Percentiles rank a stretch among this genome's conserved stretches.
phyloP scores from a whole-genome alignment of 2,888 invertebrate genomes.

The Scaptomyza parva region DNA sequence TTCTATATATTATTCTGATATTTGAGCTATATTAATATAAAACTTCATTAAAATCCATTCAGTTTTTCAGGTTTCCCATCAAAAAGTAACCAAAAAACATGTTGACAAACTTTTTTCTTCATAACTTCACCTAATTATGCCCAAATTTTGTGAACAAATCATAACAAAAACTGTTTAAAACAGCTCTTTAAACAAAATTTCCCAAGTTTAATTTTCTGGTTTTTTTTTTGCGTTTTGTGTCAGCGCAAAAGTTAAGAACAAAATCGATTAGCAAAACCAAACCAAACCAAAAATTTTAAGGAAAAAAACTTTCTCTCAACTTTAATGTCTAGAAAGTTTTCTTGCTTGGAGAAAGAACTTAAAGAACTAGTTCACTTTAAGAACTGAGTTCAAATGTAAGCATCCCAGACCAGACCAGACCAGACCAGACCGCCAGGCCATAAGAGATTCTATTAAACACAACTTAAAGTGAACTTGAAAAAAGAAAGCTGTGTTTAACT shows the following conservation, averaged over 20 bases:
- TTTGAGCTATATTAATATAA: too few species aligned
- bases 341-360: constrained; percentile 7
- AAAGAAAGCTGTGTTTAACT: constrained; percentile 4
- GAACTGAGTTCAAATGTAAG: not conserved
- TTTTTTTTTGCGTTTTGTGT: too few species aligned
- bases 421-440: not conserved
- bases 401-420: not conserved
- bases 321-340: constrained; percentile 33
- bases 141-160: not conserved
- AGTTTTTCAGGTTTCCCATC: too few species aligned
- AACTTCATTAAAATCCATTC: too few species aligned
- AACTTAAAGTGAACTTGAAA: constrained; percentile 10
- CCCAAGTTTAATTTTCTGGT: not conserved
- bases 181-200: not conserved
- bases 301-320: constrained; percentile 8
- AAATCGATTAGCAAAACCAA: constrained; percentile 34
- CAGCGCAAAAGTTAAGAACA: constrained; percentile 12
- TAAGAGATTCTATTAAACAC: not conserved
- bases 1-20: too few species aligned
- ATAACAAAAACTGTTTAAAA: not conserved
- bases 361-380: constrained; percentile 18
- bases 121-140: not conserved
- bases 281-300: not conserved
- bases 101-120: too few species aligned
- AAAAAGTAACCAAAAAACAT: too few species aligned